Evolutionary conservation across 2,888 invertebrate species (phyloP).

Genomic region (Lampropteryx suffumata): DNA sequence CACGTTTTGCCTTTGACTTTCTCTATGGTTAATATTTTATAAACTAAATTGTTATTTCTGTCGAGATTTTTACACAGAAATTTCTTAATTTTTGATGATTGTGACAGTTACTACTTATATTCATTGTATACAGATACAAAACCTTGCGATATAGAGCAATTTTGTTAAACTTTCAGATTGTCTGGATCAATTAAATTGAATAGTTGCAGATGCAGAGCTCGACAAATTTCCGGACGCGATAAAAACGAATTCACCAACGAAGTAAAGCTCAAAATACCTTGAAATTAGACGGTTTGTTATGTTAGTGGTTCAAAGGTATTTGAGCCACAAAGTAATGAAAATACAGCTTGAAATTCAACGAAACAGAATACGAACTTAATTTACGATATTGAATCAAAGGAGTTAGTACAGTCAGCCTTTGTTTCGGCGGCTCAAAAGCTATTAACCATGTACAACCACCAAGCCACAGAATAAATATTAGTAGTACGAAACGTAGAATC

Average conservation of each 20-base stretch:
- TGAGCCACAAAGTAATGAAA: neutral
- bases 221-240: too few relatives aligned
- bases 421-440: constrained; percentile 29
- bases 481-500: constrained; percentile 17
- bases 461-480: too few relatives aligned
- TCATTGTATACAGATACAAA: too few relatives aligned
- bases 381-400: constrained; percentile 38
- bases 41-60: constrained; percentile 2
- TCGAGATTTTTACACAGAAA: too few relatives aligned
- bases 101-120: too few relatives aligned
- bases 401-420: constrained; percentile 30
- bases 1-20: constrained; percentile 2
- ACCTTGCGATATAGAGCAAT: too few relatives aligned
- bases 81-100: too few relatives aligned
- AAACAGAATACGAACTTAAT: constrained; percentile 28
- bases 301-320: neutral
- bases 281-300: neutral
- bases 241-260: too few relatives aligned
- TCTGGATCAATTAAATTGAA: too few relatives aligned
- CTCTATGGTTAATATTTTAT: constrained; percentile 6
- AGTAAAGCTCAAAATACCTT: neutral
- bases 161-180: too few relatives aligned
- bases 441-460: constrained; percentile 18
- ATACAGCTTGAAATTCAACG: constrained; percentile 2
- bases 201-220: too few relatives aligned